phyloP scores from a whole-genome alignment of 2,888 invertebrate species.

The Didymodactylos carnosus region DNA sequence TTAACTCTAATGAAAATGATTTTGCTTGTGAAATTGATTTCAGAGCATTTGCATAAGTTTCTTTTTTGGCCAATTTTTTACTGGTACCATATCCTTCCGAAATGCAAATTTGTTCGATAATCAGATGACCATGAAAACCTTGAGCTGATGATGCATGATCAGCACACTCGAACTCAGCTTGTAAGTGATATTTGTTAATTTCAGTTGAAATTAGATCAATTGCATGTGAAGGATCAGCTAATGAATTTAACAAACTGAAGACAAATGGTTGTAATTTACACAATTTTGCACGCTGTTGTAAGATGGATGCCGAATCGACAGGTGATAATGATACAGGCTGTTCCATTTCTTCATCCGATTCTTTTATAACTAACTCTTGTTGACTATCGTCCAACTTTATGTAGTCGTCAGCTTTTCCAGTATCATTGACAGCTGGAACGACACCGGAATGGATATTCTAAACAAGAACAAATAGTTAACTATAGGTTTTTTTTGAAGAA shows the following conservation, averaged over 20 bases:
- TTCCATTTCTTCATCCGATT: too few relatives aligned
- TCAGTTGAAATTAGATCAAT: not conserved
- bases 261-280: not conserved
- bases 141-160: not conserved
- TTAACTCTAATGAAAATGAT: not conserved
- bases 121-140: not conserved
- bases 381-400: too few relatives aligned
- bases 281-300: not conserved
- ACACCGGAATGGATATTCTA: too few relatives aligned
- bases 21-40: not conserved
- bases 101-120: not conserved
- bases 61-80: not conserved
- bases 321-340: not conserved
- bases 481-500: too few relatives aligned
- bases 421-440: too few relatives aligned
- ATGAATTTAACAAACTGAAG: not conserved
- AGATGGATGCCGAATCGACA: not conserved
- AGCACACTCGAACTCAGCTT: not conserved
- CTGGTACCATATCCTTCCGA: not conserved
- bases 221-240: not conserved
- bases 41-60: not conserved
- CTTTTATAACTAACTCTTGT: too few relatives aligned
- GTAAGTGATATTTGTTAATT: not conserved
- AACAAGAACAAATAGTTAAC: too few relatives aligned
- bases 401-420: too few relatives aligned